These are phyloP conservation scores for Dioctria linearis DNA, from an alignment of 2,888 invertebrate genomes.

Conservation along the genomic window DNA sequence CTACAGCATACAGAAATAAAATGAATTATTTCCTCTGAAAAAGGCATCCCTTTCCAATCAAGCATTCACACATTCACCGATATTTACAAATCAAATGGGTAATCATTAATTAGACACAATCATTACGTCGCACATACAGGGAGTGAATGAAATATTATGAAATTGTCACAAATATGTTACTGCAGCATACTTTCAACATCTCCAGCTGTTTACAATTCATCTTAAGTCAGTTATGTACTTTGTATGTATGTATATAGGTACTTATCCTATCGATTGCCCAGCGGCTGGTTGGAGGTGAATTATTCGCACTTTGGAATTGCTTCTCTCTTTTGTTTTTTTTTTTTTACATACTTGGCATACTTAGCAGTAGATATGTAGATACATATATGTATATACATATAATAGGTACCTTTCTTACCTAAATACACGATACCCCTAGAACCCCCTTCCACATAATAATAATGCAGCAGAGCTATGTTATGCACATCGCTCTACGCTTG, in stretches of 20 bases:
- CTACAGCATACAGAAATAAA: not conserved
- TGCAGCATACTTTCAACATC: too few species aligned
- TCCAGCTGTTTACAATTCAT: not conserved
- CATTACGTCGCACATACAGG: not conserved
- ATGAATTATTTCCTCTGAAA: slow-evolving; percentile 21
- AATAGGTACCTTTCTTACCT: too few species aligned
- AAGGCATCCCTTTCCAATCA: not conserved
- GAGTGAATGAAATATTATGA: slow-evolving; percentile 8
- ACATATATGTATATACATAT: too few species aligned
- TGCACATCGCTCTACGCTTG: too few species aligned
- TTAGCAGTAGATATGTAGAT: too few species aligned
- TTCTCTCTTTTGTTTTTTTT: too few species aligned
- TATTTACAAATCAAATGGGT: slow-evolving; percentile 15
- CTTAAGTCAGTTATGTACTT: not conserved
- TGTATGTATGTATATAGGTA: too few species aligned
- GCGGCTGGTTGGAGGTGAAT: slow-evolving; percentile 1
- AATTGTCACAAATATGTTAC: slow-evolving; percentile 25
- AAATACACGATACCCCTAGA: too few species aligned
- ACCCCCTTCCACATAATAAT: too few species aligned
- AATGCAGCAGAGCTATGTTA: too few species aligned
- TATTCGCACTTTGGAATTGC: slow-evolving; percentile 25
- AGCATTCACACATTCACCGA: slow-evolving; percentile 25
- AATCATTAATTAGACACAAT: slow-evolving; percentile 4
- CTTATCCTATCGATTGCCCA: not conserved
- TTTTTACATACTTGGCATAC: too few species aligned